Percentiles rank a stretch among this genome's conserved stretches.
Conservation (phyloP, 2,888 invertebrate species). For the Volucella zonaria region DNA sequence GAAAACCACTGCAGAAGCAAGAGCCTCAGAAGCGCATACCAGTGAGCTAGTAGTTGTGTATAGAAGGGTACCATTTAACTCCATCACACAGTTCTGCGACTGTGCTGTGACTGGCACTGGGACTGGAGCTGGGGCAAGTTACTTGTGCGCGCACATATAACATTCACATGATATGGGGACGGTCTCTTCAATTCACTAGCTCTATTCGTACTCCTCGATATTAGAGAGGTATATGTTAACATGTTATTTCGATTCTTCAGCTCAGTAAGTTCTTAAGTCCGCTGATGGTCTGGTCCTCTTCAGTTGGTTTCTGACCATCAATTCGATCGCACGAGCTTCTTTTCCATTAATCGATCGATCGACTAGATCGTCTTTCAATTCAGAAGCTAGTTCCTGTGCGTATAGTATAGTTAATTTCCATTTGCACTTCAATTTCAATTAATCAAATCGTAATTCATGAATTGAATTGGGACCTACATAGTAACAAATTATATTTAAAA, state of each 20-base stretch:
- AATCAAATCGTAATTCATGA: slow-evolving; percentile 47
- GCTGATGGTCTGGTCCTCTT: slow-evolving; percentile 82
- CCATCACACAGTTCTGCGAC: slow-evolving; percentile 7
- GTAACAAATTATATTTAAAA: slow-evolving; percentile 38
- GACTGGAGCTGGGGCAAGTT: slow-evolving; percentile 57
- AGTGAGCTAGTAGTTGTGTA: slow-evolving; percentile 57
- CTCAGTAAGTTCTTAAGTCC: slow-evolving; percentile 82
- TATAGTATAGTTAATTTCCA: slow-evolving; percentile 6
- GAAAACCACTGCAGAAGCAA: slow-evolving; percentile 69
- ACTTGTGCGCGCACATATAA: slow-evolving; percentile 71
- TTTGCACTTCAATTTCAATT: slow-evolving; percentile 43
- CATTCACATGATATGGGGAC: slow-evolving; percentile 72
- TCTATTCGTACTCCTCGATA: slow-evolving; percentile 60
- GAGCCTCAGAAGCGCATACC: slow-evolving; percentile 64
- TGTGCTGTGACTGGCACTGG: slow-evolving; percentile 27
- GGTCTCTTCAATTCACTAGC: slow-evolving; percentile 71
- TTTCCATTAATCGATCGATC: slow-evolving; percentile 58
- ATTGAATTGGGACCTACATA: slow-evolving; percentile 42
- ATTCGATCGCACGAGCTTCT: slow-evolving; percentile 80
- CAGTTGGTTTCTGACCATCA: slow-evolving; percentile 83
- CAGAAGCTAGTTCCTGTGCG: slow-evolving; percentile 57
- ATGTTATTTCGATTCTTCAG: slow-evolving; percentile 72
- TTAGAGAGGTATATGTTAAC: slow-evolving; percentile 74
- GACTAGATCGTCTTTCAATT: slow-evolving; percentile 47
- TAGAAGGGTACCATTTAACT: slow-evolving; percentile 71